These are phyloP conservation scores for Erethizon dorsatum DNA, from an alignment of 2,797 vertebrate genomes.

Conservation along the genomic window DNA sequence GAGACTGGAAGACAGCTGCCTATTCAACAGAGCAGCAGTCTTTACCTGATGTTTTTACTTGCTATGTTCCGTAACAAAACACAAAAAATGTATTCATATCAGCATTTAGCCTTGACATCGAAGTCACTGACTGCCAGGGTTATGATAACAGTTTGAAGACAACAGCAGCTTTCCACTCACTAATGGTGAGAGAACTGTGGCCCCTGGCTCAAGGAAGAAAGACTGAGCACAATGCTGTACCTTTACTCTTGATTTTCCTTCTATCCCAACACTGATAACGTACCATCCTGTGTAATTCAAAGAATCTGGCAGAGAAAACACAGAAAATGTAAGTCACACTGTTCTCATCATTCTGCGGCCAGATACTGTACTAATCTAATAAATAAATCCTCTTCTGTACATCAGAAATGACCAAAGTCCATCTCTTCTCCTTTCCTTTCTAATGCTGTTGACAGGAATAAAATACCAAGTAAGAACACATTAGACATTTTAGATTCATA, in stretches of 20 bases:
- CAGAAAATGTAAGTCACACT: conserved; percentile 45
- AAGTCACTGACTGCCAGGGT: not conserved
- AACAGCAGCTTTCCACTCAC: not conserved
- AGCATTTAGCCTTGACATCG: conserved; percentile 8
- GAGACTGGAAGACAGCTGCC: not conserved
- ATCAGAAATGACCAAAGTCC: conserved; percentile 61
- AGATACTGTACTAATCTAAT: conserved; percentile 14
- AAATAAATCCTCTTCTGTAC: conserved; percentile 59
- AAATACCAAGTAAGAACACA: conserved; percentile 66
- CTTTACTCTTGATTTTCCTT: not conserved
- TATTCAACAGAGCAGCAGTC: not conserved
- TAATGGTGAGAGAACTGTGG: not conserved
- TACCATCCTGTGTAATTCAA: conserved; percentile 19
- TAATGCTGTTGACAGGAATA: conserved; percentile 69
- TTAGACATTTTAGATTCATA: conserved; percentile 77
- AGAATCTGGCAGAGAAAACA: conserved; percentile 59
- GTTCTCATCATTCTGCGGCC: conserved; percentile 41
- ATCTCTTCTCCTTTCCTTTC: conserved; percentile 60
- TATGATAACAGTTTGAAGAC: conserved; percentile 28
- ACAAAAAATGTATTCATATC: not conserved
- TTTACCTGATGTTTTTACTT: not conserved
- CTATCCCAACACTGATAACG: not conserved
- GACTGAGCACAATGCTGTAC: conserved; percentile 1
- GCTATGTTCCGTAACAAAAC: conserved; percentile 8
- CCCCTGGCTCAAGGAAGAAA: conserved; percentile 45